Percentiles rank a stretch among this genome's conserved stretches.
Evolutionary conservation across 2,888 invertebrate species (phyloP).

Genomic region (Piscicola geometra): DNA sequence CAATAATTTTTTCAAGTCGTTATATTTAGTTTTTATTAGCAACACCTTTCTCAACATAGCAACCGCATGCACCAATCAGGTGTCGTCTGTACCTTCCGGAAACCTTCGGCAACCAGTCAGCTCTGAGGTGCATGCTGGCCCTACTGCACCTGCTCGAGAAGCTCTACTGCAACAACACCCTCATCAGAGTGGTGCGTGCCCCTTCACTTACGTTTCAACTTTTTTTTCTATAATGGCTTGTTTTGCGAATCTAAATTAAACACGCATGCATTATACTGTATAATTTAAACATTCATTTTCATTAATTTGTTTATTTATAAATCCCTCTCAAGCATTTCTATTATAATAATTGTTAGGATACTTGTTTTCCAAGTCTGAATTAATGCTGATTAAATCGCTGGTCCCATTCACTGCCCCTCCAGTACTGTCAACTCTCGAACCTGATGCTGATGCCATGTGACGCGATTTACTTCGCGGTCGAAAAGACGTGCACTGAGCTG

Average conservation of each 20-base stretch:
- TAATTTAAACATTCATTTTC: too few species aligned
- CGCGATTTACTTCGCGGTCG: slow-evolving; percentile 31
- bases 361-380: too few species aligned
- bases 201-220: not conserved
- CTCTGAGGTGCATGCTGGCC: slow-evolving; percentile 33
- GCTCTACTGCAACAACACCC: slow-evolving; percentile 28
- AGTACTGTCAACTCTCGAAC: slow-evolving; percentile 33
- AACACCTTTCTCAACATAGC: not conserved
- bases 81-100: slow-evolving; percentile 25
- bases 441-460: slow-evolving; percentile 30
- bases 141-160: slow-evolving; percentile 32
- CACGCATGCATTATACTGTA: not conserved
- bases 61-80: not conserved
- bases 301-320: too few species aligned
- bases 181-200: slow-evolving; percentile 29
- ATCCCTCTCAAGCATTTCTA: too few species aligned
- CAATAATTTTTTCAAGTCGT: not conserved
- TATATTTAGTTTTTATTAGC: not conserved
- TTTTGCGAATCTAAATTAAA: not conserved
- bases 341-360: too few species aligned
- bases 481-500: slow-evolving; percentile 34
- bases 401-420: not conserved
- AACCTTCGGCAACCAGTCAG: slow-evolving; percentile 30
- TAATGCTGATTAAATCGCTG: too few species aligned
- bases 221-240: not conserved